Evolutionary conservation across 1,140 invertebrate species (phyloP).

Genomic region (Ceratoteleas bidentatus): DNA sequence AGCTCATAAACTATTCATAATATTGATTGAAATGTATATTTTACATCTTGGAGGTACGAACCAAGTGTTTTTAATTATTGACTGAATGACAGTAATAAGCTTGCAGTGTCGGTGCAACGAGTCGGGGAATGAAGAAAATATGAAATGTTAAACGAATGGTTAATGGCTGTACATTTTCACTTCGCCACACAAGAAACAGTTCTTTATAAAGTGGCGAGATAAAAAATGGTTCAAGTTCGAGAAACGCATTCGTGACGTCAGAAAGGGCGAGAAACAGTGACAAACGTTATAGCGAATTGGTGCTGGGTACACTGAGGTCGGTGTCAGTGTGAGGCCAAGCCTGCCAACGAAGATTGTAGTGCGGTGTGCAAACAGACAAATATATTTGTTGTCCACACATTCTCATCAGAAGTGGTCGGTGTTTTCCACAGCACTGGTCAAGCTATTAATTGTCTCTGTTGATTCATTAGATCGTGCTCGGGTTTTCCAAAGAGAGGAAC

Average conservation of each 20-base stretch:
- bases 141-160: constrained; percentile 30
- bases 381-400: constrained; percentile 73
- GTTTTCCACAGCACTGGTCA: constrained; percentile 68
- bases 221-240: constrained; percentile 66
- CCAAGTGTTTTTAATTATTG: too few species aligned
- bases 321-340: constrained; percentile 50
- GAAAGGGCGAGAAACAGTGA: constrained; percentile 64
- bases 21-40: constrained; percentile 22
- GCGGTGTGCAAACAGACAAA: constrained; percentile 66
- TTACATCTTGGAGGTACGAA: too few species aligned
- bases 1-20: constrained; percentile 46
- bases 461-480: constrained; percentile 80
- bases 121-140: background rate
- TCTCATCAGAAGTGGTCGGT: constrained; percentile 64
- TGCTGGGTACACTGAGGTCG: constrained; percentile 37
- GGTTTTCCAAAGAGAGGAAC: constrained; percentile 72
- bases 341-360: constrained; percentile 46
- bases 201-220: constrained; percentile 57
- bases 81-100: too few species aligned
- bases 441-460: constrained; percentile 81
- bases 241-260: constrained; percentile 58
- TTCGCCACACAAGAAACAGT: constrained; percentile 40
- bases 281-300: constrained; percentile 62
- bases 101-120: too few species aligned
- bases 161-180: constrained; percentile 37